These are phyloP conservation scores for Mycetomoellerius zeteki DNA, from an alignment of 1,140 invertebrate genomes.

Conservation along the genomic window DNA sequence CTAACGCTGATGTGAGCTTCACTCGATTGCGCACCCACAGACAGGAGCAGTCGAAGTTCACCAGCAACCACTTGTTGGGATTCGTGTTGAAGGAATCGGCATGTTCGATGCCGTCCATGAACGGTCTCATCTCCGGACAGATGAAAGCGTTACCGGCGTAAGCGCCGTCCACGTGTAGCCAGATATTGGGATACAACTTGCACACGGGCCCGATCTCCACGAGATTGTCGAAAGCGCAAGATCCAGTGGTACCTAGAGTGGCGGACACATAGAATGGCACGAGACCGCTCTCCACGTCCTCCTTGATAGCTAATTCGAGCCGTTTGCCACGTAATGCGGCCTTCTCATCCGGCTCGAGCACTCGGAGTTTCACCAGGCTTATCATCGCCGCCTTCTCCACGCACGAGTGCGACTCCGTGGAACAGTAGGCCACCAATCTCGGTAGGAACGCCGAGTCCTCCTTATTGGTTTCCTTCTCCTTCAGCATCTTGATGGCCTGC, in stretches of 20 bases:
- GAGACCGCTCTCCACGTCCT: slow-evolving; percentile 93
- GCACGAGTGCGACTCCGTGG: slow-evolving; percentile 95
- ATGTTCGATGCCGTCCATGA: slow-evolving; percentile 93
- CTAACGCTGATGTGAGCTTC: slow-evolving; percentile 96
- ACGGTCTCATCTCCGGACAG: slow-evolving; percentile 92
- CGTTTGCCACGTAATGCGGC: slow-evolving; percentile 92
- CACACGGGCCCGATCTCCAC: slow-evolving; percentile 94
- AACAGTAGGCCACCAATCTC: slow-evolving; percentile 94
- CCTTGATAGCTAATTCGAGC: slow-evolving; percentile 90
- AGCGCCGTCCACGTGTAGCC: slow-evolving; percentile 93
- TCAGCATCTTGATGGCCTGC: slow-evolving; percentile 91
- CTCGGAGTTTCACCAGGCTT: slow-evolving; percentile 94
- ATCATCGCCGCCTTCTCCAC: slow-evolving; percentile 98
- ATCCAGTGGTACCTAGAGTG: slow-evolving; percentile 93
- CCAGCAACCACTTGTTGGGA: slow-evolving; percentile 97
- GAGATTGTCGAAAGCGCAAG: slow-evolving; percentile 94
- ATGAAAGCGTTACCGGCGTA: slow-evolving; percentile 95
- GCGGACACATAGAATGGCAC: slow-evolving; percentile 95
- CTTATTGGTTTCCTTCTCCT: slow-evolving; percentile 86
- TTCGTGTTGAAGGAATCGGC: slow-evolving; percentile 97
- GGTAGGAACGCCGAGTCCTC: slow-evolving; percentile 92
- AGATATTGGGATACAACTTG: slow-evolving; percentile 89
- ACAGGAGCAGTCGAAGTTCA: slow-evolving; percentile 96
- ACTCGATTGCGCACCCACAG: slow-evolving; percentile 96
- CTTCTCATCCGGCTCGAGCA: slow-evolving; percentile 95